Conservation (phyloP, 2,888 invertebrate genomes). For the Rapana venosa region DNA sequence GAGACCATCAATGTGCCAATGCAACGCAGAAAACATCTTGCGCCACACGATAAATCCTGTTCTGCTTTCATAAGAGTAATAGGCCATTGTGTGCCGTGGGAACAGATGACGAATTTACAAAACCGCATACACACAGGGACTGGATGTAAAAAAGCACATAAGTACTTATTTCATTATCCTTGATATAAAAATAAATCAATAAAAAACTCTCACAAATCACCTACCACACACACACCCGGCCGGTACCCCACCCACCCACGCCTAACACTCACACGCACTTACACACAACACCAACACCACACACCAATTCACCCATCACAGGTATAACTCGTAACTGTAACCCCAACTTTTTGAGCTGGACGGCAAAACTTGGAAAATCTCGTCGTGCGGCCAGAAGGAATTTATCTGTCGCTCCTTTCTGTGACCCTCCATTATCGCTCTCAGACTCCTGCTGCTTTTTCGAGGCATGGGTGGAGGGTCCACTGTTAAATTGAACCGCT, state of each 20-base stretch:
- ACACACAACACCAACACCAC: slow-evolving; percentile 16
- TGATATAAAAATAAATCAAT: no score
- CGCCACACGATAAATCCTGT: no score
- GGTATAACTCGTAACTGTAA: slow-evolving; percentile 61
- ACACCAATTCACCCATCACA: slow-evolving; percentile 48
- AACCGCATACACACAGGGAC: no score
- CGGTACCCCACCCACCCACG: neutral
- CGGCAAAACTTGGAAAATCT: slow-evolving; percentile 75
- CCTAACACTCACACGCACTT: neutral
- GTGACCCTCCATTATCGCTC: slow-evolving; percentile 66
- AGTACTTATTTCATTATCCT: no score
- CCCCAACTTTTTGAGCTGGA: slow-evolving; percentile 78
- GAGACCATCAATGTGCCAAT: no score
- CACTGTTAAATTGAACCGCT: neutral
- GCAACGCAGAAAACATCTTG: no score
- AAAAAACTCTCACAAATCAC: neutral
- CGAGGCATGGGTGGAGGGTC: neutral
- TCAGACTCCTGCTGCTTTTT: slow-evolving; percentile 60
- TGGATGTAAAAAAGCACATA: no score
- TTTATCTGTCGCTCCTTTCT: slow-evolving; percentile 67
- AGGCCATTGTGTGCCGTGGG: no score
- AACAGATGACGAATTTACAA: no score
- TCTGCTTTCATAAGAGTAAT: no score
- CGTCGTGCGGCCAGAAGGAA: slow-evolving; percentile 75
- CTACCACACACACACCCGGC: neutral